Evolutionary conservation across 2,797 vertebrate genomes (phyloP).

Genomic region (Oceanodroma leucorhoa): DNA sequence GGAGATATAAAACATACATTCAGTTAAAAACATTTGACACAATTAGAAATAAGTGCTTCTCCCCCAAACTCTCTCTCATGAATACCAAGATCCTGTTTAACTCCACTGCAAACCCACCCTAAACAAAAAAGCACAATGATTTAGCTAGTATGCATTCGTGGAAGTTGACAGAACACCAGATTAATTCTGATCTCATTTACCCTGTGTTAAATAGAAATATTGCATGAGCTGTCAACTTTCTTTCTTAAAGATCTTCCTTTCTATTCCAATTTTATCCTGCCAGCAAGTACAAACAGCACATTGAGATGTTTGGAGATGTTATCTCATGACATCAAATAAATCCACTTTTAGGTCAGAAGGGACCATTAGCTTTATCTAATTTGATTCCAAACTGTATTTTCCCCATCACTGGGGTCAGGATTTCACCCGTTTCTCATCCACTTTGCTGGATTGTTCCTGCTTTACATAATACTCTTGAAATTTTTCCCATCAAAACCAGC

Average conservation of each 20-base stretch:
- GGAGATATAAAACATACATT: neutral
- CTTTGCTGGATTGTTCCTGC: neutral
- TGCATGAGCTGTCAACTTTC: neutral
- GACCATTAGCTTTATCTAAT: neutral
- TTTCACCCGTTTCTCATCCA: neutral
- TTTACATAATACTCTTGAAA: neutral
- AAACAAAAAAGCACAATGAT: neutral
- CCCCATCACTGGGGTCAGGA: neutral
- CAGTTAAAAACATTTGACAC: neutral
- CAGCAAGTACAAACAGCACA: neutral
- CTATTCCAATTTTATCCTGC: neutral
- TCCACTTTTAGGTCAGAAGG: neutral
- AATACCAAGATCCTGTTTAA: neutral
- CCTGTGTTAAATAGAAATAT: neutral
- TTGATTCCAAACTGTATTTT: neutral
- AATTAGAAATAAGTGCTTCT: neutral
- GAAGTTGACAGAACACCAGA: neutral
- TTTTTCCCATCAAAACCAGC: neutral
- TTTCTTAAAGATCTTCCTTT: neutral
- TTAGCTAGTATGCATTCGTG: neutral
- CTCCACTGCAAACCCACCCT: neutral
- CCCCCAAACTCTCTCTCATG: neutral
- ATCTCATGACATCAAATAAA: slow-evolving; percentile 1
- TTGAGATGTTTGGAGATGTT: neutral
- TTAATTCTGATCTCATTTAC: neutral